Percentiles rank a stretch among this genome's conserved stretches.
phyloP scores from a whole-genome alignment of 2,888 invertebrate genomes.

The Holacanthella duospinosa region DNA sequence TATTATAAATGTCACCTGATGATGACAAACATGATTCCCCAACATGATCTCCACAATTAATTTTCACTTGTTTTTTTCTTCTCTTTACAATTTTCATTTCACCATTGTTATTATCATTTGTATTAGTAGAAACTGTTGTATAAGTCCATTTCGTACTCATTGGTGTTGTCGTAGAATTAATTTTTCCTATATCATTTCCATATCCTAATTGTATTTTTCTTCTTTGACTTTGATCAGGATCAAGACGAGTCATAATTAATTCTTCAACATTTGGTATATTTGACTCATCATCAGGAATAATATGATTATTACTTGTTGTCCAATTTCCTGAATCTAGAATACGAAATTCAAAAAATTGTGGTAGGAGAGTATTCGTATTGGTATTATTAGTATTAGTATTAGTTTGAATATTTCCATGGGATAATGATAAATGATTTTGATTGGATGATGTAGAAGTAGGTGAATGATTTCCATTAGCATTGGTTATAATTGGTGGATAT shows the following conservation, averaged over 20 bases:
- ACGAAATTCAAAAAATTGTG: slow-evolving; percentile 31
- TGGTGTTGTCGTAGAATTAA: slow-evolving; percentile 32
- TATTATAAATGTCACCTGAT: background rate
- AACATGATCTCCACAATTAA: slow-evolving; percentile 14
- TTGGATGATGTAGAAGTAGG: slow-evolving; percentile 8
- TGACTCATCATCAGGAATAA: slow-evolving; percentile 23
- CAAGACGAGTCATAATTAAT: slow-evolving; percentile 32
- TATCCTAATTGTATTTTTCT: background rate
- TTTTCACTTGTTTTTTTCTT: slow-evolving; percentile 22
- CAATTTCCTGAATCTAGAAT: slow-evolving; percentile 26
- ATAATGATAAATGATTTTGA: too few species aligned
- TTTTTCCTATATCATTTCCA: slow-evolving; percentile 13
- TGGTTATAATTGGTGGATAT: slow-evolving; percentile 28
- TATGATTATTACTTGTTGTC: background rate
- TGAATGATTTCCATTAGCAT: background rate
- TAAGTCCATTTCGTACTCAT: slow-evolving; percentile 37
- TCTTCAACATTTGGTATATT: slow-evolving; percentile 37
- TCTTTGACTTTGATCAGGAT: slow-evolving; percentile 18
- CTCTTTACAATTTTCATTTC: slow-evolving; percentile 29
- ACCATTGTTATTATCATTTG: slow-evolving; percentile 18
- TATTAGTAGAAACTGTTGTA: slow-evolving; percentile 2
- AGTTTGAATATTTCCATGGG: too few species aligned
- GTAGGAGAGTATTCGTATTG: background rate
- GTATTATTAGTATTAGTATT: background rate
- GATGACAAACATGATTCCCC: background rate